Conservation (phyloP, 2,888 invertebrate genomes). For the Neocrepidodera transversa region DNA sequence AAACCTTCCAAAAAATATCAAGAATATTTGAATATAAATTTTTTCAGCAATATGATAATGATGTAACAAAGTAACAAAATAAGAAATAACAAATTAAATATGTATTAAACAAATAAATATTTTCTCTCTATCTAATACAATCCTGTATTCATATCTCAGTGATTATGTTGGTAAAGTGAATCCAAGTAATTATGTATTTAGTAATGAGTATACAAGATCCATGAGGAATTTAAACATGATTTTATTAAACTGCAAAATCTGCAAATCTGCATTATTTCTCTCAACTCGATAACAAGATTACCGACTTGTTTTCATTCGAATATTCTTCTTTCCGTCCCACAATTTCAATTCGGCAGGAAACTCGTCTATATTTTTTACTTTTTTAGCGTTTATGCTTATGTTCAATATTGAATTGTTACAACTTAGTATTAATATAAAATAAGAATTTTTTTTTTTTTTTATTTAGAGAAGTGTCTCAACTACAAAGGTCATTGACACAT, state of each 20-base stretch:
- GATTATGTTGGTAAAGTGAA: conserved; percentile 45
- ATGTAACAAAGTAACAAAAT: too few species aligned
- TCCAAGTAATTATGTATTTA: conserved; percentile 49
- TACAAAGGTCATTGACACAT: too few species aligned
- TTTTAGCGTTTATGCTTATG: background rate
- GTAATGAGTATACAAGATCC: conserved; percentile 44
- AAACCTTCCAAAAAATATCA: too few species aligned
- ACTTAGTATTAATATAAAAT: too few species aligned
- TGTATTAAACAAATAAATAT: too few species aligned
- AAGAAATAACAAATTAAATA: too few species aligned
- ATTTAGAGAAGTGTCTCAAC: too few species aligned
- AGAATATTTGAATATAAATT: too few species aligned
- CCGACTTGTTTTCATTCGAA: conserved; percentile 35
- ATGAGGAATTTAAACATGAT: conserved; percentile 48
- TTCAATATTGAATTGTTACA: background rate
- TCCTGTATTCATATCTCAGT: conserved; percentile 34
- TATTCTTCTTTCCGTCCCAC: conserved; percentile 21
- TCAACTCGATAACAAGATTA: conserved; percentile 50
- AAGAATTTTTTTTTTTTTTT: too few species aligned
- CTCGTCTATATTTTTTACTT: background rate
- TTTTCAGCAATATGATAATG: too few species aligned
- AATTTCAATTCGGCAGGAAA: conserved; percentile 1
- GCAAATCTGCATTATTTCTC: conserved; percentile 49
- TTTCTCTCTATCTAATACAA: too few species aligned
- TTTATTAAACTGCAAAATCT: conserved; percentile 51